Percentiles rank a stretch among this genome's conserved stretches.
Evolutionary conservation across 2,797 vertebrate species (phyloP).

Genomic region (Tenualosa ilisha): DNA sequence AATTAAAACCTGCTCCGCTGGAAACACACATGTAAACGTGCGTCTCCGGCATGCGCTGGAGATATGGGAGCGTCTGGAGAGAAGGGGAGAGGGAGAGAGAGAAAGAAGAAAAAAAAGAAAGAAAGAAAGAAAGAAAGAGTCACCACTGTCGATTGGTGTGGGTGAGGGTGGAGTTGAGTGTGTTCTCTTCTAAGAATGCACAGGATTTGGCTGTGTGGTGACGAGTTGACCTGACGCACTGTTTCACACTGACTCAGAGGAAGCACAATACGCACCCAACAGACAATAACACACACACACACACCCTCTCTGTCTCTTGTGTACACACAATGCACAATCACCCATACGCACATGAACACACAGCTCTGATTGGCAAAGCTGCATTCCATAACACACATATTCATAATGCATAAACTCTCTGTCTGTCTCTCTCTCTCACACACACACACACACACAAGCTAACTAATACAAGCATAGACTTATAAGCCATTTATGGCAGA

Average conservation of each 20-base stretch:
- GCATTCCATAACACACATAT: conserved; percentile 29
- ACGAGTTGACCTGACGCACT: neutral
- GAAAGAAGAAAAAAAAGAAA: neutral
- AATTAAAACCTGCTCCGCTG: conserved; percentile 23
- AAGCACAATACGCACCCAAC: conserved; percentile 31
- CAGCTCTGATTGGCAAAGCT: neutral
- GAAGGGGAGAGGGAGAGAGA: neutral
- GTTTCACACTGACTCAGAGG: conserved; percentile 34
- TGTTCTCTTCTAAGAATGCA: conserved; percentile 4
- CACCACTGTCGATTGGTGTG: neutral
- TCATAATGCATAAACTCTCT: conserved; percentile 26
- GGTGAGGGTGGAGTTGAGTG: neutral
- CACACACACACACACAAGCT: neutral
- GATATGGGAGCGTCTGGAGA: conserved; percentile 5
- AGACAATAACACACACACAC: neutral
- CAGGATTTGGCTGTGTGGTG: neutral
- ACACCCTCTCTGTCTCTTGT: neutral
- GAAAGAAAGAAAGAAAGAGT: neutral
- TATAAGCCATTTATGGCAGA: neutral
- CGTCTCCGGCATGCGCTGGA: neutral
- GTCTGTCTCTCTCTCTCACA: conserved; percentile 34
- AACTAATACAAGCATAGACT: neutral
- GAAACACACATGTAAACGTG: conserved; percentile 17
- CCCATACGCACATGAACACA: neutral
- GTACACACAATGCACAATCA: neutral